phyloP scores from a whole-genome alignment of 1,140 invertebrate genomes.

The Bombus waltoni region DNA sequence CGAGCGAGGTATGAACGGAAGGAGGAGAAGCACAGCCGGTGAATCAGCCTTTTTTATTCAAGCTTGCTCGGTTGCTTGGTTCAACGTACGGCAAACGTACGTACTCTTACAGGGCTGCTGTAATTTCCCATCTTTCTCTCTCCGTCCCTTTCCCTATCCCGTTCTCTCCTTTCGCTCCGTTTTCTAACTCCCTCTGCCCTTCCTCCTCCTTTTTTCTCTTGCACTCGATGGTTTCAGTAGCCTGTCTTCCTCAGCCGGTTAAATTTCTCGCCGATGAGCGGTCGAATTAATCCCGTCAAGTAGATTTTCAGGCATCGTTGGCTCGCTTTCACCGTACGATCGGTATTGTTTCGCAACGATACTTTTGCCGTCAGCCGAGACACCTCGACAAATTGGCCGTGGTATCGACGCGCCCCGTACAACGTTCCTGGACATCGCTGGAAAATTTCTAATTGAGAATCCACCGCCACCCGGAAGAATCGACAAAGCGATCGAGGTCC shows the following conservation, averaged over 20 bases:
- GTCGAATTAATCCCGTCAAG: conserved; percentile 27
- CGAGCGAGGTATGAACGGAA: conserved; percentile 48
- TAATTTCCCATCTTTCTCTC: not conserved
- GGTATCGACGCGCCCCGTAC: not conserved
- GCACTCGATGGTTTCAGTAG: not conserved
- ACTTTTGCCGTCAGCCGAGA: not conserved
- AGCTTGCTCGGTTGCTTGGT: conserved; percentile 44
- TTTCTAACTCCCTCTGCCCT: no score
- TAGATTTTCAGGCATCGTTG: conserved; percentile 16
- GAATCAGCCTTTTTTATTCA: conserved; percentile 57
- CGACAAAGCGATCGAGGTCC: not conserved
- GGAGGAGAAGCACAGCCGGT: conserved; percentile 15
- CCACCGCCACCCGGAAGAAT: not conserved
- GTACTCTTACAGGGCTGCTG: not conserved
- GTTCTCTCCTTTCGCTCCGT: no score
- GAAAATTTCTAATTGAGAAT: conserved; percentile 23
- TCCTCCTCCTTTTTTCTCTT: no score
- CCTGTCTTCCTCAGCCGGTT: no score
- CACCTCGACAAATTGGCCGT: not conserved
- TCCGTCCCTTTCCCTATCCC: no score
- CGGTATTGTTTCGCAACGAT: conserved; percentile 21
- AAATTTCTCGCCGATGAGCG: conserved; percentile 10
- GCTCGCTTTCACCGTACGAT: conserved; percentile 14
- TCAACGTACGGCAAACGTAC: conserved; percentile 59
- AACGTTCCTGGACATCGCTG: not conserved